Evolutionary conservation across 2,113 vertebrate species (phyloP).

Genomic region (Rallus limicola): DNA sequence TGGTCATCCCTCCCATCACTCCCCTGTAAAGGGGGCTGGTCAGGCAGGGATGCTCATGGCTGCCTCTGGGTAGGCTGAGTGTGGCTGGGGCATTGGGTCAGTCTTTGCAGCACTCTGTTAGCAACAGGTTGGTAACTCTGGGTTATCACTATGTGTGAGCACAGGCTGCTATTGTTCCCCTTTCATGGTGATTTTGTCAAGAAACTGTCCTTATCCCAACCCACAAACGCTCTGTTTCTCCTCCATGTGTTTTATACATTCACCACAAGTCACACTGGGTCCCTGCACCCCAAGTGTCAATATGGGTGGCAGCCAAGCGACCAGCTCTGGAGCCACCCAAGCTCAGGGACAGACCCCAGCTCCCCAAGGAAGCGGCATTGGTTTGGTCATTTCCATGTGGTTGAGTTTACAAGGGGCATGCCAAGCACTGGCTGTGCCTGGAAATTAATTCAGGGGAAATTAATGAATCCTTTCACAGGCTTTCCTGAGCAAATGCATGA

Average conservation of each 20-base stretch:
- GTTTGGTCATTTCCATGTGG: not conserved
- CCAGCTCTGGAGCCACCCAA: not conserved
- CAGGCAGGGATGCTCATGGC: no score
- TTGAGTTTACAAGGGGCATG: not conserved
- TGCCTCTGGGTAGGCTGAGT: no score
- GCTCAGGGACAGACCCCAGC: not conserved
- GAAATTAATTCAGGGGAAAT: not conserved
- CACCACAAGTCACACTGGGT: rapidly evolving
- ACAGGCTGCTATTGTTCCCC: no score
- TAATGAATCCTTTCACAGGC: not conserved
- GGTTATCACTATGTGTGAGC: no score
- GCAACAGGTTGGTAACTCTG: no score
- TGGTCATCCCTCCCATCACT: no score
- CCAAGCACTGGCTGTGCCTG: rapidly evolving
- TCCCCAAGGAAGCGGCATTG: not conserved
- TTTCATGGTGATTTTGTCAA: no score
- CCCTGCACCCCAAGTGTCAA: not conserved
- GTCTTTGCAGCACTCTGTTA: no score
- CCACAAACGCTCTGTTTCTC: not conserved
- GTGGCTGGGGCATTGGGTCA: no score
- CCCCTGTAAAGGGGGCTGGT: no score
- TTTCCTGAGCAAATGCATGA: not conserved
- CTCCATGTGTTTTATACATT: not conserved
- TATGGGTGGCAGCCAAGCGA: not conserved
- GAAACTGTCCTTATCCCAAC: no score